phyloP scores from a whole-genome alignment of 2,888 invertebrate species.

The Galerucella nymphaeae region DNA sequence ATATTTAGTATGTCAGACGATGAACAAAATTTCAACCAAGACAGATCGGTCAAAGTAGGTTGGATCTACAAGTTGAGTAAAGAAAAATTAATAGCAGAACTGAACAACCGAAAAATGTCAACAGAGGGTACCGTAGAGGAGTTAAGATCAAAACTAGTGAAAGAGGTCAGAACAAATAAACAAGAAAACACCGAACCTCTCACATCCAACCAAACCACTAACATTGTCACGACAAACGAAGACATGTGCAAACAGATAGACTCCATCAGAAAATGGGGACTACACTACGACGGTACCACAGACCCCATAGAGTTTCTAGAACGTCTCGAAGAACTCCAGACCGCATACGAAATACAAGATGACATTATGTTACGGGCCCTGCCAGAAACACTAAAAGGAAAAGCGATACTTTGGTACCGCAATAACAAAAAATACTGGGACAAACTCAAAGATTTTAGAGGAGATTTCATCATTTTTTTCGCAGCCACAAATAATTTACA shows the following conservation, averaged over 20 bases:
- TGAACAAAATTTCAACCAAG: too few relatives aligned
- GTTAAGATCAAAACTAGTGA: too few relatives aligned
- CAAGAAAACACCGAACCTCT: too few relatives aligned
- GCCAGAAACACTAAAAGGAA: background rate
- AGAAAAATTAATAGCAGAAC: too few relatives aligned
- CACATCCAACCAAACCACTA: background rate
- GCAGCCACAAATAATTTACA: too few relatives aligned
- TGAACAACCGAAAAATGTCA: too few relatives aligned
- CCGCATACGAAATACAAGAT: background rate
- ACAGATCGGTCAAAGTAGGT: too few relatives aligned
- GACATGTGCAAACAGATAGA: background rate
- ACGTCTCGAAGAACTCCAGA: background rate
- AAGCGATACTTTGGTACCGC: background rate
- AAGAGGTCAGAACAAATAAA: too few relatives aligned
- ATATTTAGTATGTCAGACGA: too few relatives aligned
- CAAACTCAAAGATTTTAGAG: background rate
- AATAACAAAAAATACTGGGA: constrained; percentile 6
- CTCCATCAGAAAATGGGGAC: constrained; percentile 4
- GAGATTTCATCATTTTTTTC: too few relatives aligned
- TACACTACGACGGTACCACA: constrained; percentile 9
- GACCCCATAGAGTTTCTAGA: background rate
- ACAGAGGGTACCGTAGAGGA: too few relatives aligned
- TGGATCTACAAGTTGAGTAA: too few relatives aligned
- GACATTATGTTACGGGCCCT: background rate
- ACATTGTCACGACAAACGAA: background rate